Conservation (phyloP, 2,888 invertebrate species). For the Rhagonycha fulva region DNA sequence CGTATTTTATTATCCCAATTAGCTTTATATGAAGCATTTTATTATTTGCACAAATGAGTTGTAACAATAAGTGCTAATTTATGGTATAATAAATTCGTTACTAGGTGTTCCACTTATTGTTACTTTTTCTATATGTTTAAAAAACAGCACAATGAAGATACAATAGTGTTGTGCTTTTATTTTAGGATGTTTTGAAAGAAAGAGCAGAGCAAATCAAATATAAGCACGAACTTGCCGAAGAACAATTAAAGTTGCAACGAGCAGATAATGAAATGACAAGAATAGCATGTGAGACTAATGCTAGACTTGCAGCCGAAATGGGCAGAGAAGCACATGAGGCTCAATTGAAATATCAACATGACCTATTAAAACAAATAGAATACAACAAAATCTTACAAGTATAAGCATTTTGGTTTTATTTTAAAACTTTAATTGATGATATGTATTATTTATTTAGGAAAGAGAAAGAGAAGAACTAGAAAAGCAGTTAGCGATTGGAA, state of each 20-base stretch:
- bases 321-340: slow-evolving; percentile 43
- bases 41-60: not conserved
- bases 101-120: not conserved
- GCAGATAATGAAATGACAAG: slow-evolving; percentile 49
- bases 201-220: slow-evolving; percentile 48
- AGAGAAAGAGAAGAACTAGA: slow-evolving; percentile 47
- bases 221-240: slow-evolving; percentile 45
- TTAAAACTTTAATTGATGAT: not conserved
- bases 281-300: slow-evolving; percentile 46
- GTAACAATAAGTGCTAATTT: not conserved
- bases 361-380: slow-evolving; percentile 52
- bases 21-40: not conserved
- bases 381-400: slow-evolving; percentile 49
- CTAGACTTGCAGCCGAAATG: slow-evolving; percentile 46
- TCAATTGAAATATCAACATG: slow-evolving; percentile 46
- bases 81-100: not conserved
- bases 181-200: slow-evolving; percentile 47
- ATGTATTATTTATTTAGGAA: slow-evolving; percentile 37
- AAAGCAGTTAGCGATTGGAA: slow-evolving; percentile 44
- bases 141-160: not conserved
- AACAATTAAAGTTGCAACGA: slow-evolving; percentile 42
- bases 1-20: not conserved
- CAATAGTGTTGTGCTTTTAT: not conserved
- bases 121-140: not conserved
- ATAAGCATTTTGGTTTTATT: slow-evolving; percentile 20